Evolutionary conservation across 2,113 vertebrate genomes (phyloP), one percentile per base, ranked within the genome.

Genomic region (Alligator mississippiensis): DNA sequence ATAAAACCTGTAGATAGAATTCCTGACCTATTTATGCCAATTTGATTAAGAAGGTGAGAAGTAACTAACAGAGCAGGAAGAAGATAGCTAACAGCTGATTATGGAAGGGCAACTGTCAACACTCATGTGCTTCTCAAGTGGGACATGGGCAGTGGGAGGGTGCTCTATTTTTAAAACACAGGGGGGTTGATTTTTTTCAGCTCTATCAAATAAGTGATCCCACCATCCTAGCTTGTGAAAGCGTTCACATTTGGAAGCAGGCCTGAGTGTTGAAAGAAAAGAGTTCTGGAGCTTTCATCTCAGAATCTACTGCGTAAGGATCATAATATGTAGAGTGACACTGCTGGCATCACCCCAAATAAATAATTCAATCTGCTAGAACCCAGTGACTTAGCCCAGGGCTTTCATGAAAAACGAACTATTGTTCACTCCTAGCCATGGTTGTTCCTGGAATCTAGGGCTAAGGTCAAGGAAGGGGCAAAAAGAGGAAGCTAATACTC

Each of bases 41-140:
- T 94, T 96, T 96, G 91, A 96, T 95, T 96, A 97, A 96, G 85
- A 91, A 94, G 89, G 91, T 92, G 87, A 93, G 90, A 96, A 86
- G 38, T 63, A 93, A 72, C 88, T 66, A 80, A 77, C 19, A 74
- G 30, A 90, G 68, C 1, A 87, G 87, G 84, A 85, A 92, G 68
- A 86, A 75, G 80, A 95, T 66, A 87, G 94, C 78, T 94, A 82
- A 89, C 76, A 87, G 74, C 61, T 90, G 93, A 97, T 89, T 94
- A 84, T 61, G 30, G 47, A 90, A 90, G 77, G 63, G 82, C 60
- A 93, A 85, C 57, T 60, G 11, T 34, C 77, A 4, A 57, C 64
- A 68, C n/a, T 24, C n/a, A 0, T 0, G 0, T 92, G 82, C 72
- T 78, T 90, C 34, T 68, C 64, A 60, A 82, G 66, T 82, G 59